A percentile compares a stretch with the other conserved stretches of the same genome.
phyloP scores from a whole-genome alignment of 2,888 invertebrate species.

The Cataglyphis altisquamis region DNA sequence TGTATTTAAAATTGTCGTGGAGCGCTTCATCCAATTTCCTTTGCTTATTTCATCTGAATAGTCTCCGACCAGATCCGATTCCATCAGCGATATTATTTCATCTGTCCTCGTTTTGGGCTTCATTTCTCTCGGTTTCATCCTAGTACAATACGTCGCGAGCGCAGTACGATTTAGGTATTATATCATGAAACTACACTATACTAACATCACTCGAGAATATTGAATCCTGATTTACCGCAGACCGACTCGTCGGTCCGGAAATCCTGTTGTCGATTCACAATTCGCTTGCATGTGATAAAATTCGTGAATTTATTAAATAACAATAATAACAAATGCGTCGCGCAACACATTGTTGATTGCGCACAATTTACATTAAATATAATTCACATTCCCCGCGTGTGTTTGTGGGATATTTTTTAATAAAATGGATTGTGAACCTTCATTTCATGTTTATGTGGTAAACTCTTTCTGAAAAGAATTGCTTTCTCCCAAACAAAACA shows the following conservation, averaged over 20 bases:
- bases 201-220: conserved; percentile 58
- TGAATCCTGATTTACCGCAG: conserved; percentile 53
- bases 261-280: conserved; percentile 35
- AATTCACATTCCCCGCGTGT: neutral
- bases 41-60: conserved; percentile 54
- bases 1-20: conserved; percentile 68
- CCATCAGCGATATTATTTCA: conserved; percentile 77
- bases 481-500: conserved; percentile 45
- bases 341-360: neutral
- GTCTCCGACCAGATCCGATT: conserved; percentile 68
- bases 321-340: conserved; percentile 9
- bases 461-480: conserved; percentile 52
- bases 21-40: conserved; percentile 69
- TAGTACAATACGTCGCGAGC: conserved; percentile 66
- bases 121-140: conserved; percentile 60
- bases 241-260: conserved; percentile 40
- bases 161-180: conserved; percentile 72
- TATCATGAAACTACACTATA: conserved; percentile 57
- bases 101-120: conserved; percentile 61
- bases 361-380: neutral
- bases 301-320: conserved; percentile 10
- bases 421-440: conserved; percentile 32
- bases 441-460: conserved; percentile 15
- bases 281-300: conserved; percentile 18
- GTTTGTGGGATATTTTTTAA: conserved; percentile 38